These are phyloP conservation scores for Disparrhopalites patrizii DNA, from an alignment of 2,888 invertebrate genomes.

Conservation along the genomic window DNA sequence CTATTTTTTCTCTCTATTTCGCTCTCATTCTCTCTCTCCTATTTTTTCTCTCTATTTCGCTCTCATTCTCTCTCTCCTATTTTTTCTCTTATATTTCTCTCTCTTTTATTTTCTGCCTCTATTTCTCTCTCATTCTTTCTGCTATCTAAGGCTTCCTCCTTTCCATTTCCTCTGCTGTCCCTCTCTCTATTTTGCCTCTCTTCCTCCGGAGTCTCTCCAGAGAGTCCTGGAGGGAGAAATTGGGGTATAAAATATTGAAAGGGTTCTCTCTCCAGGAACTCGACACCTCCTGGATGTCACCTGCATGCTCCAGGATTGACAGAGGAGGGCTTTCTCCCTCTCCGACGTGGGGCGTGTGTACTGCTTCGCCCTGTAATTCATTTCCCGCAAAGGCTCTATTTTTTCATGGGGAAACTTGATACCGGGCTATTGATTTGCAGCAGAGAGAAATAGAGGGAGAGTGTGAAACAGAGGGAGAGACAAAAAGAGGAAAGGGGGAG, in stretches of 20 bases:
- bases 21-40: neutral
- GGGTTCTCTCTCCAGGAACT: constrained; percentile 8
- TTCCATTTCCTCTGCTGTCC: too few species aligned
- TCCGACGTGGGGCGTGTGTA: neutral
- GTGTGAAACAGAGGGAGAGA: neutral
- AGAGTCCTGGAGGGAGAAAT: constrained; percentile 6
- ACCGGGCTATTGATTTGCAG: too few species aligned
- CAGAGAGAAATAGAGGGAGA: neutral
- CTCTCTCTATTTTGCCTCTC: too few species aligned
- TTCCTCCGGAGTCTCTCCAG: too few species aligned
- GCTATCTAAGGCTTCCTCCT: too few species aligned
- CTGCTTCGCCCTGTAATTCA: too few species aligned
- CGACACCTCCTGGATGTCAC: constrained; percentile 15
- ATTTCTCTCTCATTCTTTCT: neutral
- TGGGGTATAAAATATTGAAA: constrained; percentile 20
- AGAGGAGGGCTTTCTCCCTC: neutral
- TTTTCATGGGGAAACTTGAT: too few species aligned
- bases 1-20: too few species aligned
- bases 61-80: neutral
- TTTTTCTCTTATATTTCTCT: constrained; percentile 1
- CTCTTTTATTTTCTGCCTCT: neutral
- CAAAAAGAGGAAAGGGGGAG: too few species aligned
- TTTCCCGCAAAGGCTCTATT: too few species aligned
- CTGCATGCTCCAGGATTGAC: constrained; percentile 14
- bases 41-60: neutral